These are phyloP conservation scores for Poeciliopsis presidionis DNA, from an alignment of 2,797 vertebrate genomes.

Conservation along the genomic window DNA sequence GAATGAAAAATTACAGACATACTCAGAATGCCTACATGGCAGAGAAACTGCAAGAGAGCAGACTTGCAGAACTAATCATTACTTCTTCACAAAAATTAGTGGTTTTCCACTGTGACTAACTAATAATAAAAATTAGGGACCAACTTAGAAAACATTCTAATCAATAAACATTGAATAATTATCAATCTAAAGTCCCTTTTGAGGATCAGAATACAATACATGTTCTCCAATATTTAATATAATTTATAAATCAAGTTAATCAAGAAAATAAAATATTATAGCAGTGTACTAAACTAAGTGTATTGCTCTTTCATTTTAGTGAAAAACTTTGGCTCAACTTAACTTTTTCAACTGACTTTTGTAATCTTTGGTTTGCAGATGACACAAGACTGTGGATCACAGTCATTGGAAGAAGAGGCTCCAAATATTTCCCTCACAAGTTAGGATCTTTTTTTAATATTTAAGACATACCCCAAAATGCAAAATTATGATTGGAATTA, in stretches of 20 bases:
- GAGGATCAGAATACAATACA: not conserved
- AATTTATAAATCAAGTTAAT: not conserved
- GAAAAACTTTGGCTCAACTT: not conserved
- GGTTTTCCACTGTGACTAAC: not conserved
- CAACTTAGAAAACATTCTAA: not conserved
- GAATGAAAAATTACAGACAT: constrained; percentile 20
- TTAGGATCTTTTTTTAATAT: not conserved
- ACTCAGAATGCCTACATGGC: constrained; percentile 17
- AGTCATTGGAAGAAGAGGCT: not conserved
- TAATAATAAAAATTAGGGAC: not conserved
- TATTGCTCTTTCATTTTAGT: not conserved
- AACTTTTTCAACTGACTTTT: not conserved
- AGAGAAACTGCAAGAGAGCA: not conserved
- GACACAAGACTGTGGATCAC: not conserved
- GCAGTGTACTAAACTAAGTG: not conserved
- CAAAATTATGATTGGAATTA: not conserved
- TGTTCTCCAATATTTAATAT: not conserved
- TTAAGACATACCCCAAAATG: not conserved
- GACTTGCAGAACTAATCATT: constrained; percentile 18
- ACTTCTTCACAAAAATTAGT: not conserved
- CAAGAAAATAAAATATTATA: not conserved
- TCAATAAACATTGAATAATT: not conserved
- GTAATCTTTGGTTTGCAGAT: not conserved
- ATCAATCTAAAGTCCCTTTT: not conserved
- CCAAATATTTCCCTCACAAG: not conserved